These are phyloP conservation scores for Drosophila bocqueti DNA, from an alignment of 1,140 invertebrate genomes.

Conservation along the genomic window DNA sequence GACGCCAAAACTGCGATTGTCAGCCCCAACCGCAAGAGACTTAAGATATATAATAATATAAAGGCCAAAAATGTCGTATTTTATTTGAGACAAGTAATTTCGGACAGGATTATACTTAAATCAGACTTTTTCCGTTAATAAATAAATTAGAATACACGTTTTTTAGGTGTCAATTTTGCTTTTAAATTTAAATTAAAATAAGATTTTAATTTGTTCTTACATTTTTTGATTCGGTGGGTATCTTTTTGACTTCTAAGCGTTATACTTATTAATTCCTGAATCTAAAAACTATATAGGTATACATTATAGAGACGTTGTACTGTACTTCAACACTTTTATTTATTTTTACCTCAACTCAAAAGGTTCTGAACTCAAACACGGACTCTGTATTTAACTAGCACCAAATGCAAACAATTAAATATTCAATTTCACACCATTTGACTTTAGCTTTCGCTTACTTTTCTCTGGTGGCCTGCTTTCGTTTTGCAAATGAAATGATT, in stretches of 20 bases:
- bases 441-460: constrained; percentile 12
- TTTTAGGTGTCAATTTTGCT: not conserved
- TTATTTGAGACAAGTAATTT: not conserved
- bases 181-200: too few species aligned
- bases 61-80: constrained; percentile 9
- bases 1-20: constrained; percentile 12
- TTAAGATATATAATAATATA: not conserved
- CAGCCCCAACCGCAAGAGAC: not conserved
- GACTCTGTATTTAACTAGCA: constrained; percentile 1
- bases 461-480: constrained; percentile 3
- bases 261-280: not conserved
- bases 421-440: constrained; percentile 43
- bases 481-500: constrained; percentile 10
- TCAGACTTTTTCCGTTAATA: not conserved
- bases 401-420: constrained; percentile 17
- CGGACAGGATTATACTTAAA: not conserved
- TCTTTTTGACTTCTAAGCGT: not conserved
- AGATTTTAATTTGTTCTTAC: not conserved
- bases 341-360: constrained; percentile 16
- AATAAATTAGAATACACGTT: not conserved
- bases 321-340: constrained; percentile 1
- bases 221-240: not conserved
- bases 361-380: constrained; percentile 2
- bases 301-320: not conserved
- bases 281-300: not conserved